Percentiles rank a stretch among this genome's conserved stretches.
Conservation (phyloP, 2,797 vertebrate genomes). For the Sus cebifrons region DNA sequence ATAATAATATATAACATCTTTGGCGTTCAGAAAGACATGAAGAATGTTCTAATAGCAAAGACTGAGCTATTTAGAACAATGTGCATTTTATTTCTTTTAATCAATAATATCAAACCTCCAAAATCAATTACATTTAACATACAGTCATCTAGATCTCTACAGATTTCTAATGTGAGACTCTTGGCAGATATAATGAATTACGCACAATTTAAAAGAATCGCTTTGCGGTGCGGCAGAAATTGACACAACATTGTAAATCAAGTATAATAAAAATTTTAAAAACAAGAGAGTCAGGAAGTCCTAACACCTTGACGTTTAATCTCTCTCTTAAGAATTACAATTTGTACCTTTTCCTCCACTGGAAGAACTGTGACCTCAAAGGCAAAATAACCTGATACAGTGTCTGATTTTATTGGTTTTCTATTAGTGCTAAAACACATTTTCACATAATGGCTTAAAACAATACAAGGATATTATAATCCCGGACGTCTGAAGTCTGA, state of each 20-base stretch:
- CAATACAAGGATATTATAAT: not conserved
- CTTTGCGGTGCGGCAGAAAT: too few species aligned
- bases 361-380: not conserved
- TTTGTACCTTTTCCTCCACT: not conserved
- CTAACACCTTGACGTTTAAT: not conserved
- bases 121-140: not conserved
- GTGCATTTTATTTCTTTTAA: not conserved
- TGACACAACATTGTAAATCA: too few species aligned
- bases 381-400: not conserved
- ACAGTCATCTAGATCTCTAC: not conserved
- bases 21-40: slow-evolving; percentile 6
- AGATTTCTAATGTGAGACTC: slow-evolving; percentile 40
- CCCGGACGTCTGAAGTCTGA: not conserved
- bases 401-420: not conserved
- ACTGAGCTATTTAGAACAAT: slow-evolving; percentile 30
- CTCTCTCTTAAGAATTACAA: slow-evolving; percentile 21
- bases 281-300: not conserved
- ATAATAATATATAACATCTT: not conserved
- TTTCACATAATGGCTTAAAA: not conserved
- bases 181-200: not conserved
- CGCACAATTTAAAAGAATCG: slow-evolving; percentile 24
- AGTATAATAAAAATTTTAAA: too few species aligned
- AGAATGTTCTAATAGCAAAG: not conserved
- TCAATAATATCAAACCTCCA: not conserved
- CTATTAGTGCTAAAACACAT: slow-evolving; percentile 29